Conservation (phyloP, 1,140 invertebrate species). For the Bradysia coprophila region DNA sequence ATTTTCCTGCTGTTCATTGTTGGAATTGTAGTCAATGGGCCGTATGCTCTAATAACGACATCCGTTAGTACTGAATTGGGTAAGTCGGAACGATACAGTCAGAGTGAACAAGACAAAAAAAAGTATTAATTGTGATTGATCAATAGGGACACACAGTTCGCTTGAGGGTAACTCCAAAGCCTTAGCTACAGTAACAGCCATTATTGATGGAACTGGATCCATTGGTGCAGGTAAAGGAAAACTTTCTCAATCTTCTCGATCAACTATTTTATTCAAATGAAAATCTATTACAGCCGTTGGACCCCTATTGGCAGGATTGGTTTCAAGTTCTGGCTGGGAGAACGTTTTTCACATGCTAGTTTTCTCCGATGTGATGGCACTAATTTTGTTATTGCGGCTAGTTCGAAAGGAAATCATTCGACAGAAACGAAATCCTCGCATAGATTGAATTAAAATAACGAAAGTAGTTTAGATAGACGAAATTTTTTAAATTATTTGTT, state of each 20-base stretch:
- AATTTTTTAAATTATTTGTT: no score
- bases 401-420: slow-evolving; percentile 15
- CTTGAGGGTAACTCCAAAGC: slow-evolving; percentile 74
- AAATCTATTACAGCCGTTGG: no score
- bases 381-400: slow-evolving; percentile 39
- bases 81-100: slow-evolving; percentile 14
- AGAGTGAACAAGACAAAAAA: not conserved
- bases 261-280: not conserved
- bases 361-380: slow-evolving; percentile 55
- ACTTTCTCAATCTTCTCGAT: slow-evolving; percentile 2
- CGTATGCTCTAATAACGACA: slow-evolving; percentile 90
- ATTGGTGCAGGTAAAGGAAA: no score
- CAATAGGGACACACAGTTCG: slow-evolving; percentile 58
- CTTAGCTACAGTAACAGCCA: slow-evolving; percentile 86
- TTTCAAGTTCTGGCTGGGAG: slow-evolving; percentile 54
- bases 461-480: no score
- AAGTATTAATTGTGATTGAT: slow-evolving; percentile 8
- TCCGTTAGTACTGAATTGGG: slow-evolving; percentile 89
- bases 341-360: slow-evolving; percentile 90
- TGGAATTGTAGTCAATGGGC: slow-evolving; percentile 82
- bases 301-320: slow-evolving; percentile 72
- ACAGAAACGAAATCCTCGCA: slow-evolving; percentile 12
- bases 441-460: slow-evolving; percentile 4
- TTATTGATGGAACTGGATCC: slow-evolving; percentile 92
- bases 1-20: slow-evolving; percentile 52